These are phyloP conservation scores for Triplophysa tibetana DNA, from an alignment of 2,113 vertebrate species.

Conservation along the genomic window DNA sequence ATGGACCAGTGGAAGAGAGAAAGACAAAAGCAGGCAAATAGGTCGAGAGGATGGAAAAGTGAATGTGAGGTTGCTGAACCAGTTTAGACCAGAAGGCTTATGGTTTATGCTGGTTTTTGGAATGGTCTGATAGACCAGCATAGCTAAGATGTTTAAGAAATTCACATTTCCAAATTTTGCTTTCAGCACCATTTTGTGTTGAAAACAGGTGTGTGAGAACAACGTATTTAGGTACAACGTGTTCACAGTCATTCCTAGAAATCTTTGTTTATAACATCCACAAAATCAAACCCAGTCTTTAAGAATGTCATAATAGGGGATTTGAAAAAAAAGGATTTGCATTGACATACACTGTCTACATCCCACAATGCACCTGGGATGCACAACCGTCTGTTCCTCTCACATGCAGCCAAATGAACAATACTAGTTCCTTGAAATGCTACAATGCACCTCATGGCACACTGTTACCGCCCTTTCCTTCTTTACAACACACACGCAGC, in stretches of 20 bases:
- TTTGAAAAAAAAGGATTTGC: background rate
- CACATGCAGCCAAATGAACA: conserved; percentile 78
- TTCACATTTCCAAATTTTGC: no score
- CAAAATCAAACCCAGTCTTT: background rate
- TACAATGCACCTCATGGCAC: conserved; percentile 68
- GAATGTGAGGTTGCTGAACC: background rate
- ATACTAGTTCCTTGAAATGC: conserved; percentile 61
- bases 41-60: background rate
- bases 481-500: conserved; percentile 38
- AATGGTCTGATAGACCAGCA: background rate
- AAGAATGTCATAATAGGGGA: background rate
- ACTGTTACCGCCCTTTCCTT: conserved; percentile 74
- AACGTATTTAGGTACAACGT: background rate
- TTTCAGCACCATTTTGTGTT: no score
- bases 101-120: conserved; percentile 15
- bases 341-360: background rate
- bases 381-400: conserved; percentile 80
- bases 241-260: no score
- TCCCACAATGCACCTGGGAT: conserved; percentile 63
- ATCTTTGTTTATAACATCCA: background rate
- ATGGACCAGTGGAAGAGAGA: conserved; percentile 22
- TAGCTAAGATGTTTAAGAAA: no score
- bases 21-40: background rate
- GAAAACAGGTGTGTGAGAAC: no score
- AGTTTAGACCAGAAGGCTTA: background rate